Conservation (phyloP, 2,113 vertebrate genomes). For the Lepisosteus oculatus region DNA sequence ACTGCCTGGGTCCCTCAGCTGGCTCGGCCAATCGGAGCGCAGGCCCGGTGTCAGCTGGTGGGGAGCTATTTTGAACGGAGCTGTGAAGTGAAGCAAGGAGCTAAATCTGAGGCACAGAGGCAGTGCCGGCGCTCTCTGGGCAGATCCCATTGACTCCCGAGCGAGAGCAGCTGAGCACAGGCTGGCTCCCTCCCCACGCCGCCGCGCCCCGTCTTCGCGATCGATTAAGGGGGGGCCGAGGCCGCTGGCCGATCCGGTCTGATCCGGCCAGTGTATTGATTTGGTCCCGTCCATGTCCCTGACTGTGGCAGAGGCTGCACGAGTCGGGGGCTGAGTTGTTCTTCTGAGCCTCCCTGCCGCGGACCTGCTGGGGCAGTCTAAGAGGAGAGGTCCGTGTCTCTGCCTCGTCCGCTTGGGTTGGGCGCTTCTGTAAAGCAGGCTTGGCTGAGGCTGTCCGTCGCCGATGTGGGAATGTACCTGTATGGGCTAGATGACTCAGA, state of each 20-base stretch:
- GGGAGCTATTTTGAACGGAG: constrained; percentile 63
- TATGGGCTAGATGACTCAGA: constrained; percentile 55
- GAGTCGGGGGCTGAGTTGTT: background rate
- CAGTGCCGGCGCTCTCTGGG: background rate
- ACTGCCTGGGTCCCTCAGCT: constrained; percentile 44
- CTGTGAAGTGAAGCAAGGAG: constrained; percentile 63
- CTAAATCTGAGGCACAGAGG: constrained; percentile 58
- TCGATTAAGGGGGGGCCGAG: no score
- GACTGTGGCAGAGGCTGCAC: background rate
- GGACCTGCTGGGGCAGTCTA: no score
- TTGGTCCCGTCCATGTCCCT: constrained; percentile 12
- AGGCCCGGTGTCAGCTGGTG: constrained; percentile 50
- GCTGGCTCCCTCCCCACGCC: no score
- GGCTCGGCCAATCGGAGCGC: constrained; percentile 43
- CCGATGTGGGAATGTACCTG: constrained; percentile 46
- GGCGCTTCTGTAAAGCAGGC: no score
- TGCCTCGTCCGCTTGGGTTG: no score
- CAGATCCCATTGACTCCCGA: constrained; percentile 39
- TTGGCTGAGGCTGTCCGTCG: background rate
- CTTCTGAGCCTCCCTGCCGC: background rate
- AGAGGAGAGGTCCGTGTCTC: no score
- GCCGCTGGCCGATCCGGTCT: no score
- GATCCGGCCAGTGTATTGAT: no score
- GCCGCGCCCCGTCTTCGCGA: no score
- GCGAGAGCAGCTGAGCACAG: background rate